Evolutionary conservation across 2,797 vertebrate genomes (phyloP).

Genomic region (Gambusia yucatana): DNA sequence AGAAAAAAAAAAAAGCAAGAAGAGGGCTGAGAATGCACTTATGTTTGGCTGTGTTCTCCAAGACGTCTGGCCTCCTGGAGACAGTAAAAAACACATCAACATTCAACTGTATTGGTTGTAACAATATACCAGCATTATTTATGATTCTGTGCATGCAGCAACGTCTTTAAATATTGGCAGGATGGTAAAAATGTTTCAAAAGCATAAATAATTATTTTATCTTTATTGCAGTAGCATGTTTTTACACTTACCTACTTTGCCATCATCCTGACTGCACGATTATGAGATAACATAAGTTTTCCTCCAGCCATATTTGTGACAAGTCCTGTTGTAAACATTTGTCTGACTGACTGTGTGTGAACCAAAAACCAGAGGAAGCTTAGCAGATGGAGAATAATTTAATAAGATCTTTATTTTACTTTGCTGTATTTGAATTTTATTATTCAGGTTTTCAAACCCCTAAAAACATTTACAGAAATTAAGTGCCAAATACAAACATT

Average conservation of each 20-base stretch:
- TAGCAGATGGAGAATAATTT: neutral
- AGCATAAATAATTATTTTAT: neutral
- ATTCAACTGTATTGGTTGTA: neutral
- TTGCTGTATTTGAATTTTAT: too few species aligned
- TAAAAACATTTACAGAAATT: too few species aligned
- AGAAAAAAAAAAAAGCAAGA: constrained; percentile 9
- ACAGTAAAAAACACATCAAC: constrained; percentile 16
- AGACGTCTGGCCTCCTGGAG: constrained; percentile 2
- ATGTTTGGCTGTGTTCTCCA: constrained; percentile 19
- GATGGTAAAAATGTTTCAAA: constrained; percentile 1
- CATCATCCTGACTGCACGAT: neutral
- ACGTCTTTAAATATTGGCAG: neutral
- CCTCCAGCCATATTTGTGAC: neutral
- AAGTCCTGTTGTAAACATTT: neutral
- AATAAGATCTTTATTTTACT: too few species aligned
- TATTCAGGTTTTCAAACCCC: too few species aligned
- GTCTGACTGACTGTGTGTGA: neutral
- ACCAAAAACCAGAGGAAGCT: neutral
- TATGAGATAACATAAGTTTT: neutral
- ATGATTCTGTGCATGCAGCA: neutral
- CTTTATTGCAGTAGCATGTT: neutral
- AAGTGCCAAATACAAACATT: too few species aligned
- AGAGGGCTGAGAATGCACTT: constrained; percentile 21
- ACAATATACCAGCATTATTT: neutral
- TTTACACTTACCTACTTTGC: neutral